Evolutionary conservation across 2,113 vertebrate genomes (phyloP), one percentile per base, ranked within the genome.

Genomic region (Excalfactoria chinensis): DNA sequence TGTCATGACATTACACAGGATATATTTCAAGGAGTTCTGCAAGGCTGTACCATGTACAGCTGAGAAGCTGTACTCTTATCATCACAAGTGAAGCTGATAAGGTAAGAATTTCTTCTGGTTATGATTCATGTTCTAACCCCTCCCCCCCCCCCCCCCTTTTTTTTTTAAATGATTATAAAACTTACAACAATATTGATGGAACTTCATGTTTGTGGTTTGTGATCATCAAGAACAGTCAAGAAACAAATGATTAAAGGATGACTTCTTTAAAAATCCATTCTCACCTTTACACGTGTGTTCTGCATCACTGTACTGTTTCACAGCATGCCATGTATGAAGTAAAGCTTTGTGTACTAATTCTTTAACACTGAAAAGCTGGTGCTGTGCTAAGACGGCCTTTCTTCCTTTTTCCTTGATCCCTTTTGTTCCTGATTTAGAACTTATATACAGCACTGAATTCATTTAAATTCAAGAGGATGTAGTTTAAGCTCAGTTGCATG

Each of bases 41-140:
- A 56, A 69, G 67, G 72, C 63, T 89, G 35, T 35, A 26, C 40
- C 63, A 91, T 23, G 92, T 83, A 69, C 90, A 93, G 88, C 95
- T 76, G 68, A 56, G 82, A 68, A 85, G 90, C 88, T 96, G 92
- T 93, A 51, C 78, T 69, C 0, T 63, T 56, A 21, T 68, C 44
- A 40, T 89, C 5, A 5, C 67, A 62, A 59, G 67, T 79, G 67
- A 83, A 58, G 23, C 71, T 44, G 59, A 76, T 58, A 72, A 96
- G 95, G 95, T 95, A 96, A 93, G 94, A 13, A 48, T 56, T 66
- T 76, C 6, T 85, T 93, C 89, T 1, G 1, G 55, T 70, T 51
- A 66, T 13, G 3, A 34, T 46, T 51, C 67, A 60, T 28, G 4
- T 78, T 87, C 17, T 46, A 46, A 56, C 44, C 20, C 64, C n/a